phyloP scores from a whole-genome alignment of 2,888 invertebrate species.

The Macaria liturata region DNA sequence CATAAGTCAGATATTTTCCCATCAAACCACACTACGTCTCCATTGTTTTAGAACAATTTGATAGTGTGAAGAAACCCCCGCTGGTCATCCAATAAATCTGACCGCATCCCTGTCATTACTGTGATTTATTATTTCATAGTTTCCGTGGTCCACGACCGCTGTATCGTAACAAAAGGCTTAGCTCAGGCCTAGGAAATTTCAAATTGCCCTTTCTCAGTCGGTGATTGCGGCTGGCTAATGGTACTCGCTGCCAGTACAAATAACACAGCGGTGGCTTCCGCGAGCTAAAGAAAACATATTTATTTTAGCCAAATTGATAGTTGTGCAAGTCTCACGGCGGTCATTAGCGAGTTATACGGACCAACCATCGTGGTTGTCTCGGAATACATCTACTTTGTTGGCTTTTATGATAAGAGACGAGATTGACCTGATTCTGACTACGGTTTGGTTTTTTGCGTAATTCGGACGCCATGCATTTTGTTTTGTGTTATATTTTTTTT shows the following conservation, averaged over 20 bases:
- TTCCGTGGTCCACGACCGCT: conserved; percentile 61
- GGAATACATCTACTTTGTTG: conserved; percentile 32
- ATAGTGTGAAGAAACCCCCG: conserved; percentile 8
- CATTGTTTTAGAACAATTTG: background rate
- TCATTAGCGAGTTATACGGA: conserved; percentile 56
- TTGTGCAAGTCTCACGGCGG: conserved; percentile 48
- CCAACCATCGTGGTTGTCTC: conserved; percentile 38
- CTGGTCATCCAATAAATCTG: conserved; percentile 45
- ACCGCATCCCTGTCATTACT: conserved; percentile 53
- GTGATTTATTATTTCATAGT: conserved; percentile 72
- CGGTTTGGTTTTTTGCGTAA: no score
- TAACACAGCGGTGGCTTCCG: conserved; percentile 73
- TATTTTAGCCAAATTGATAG: conserved; percentile 75
- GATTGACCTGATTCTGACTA: no score
- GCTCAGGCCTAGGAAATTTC: conserved; percentile 73
- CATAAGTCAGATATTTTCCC: no score
- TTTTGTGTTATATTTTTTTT: no score
- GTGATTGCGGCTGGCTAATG: conserved; percentile 72
- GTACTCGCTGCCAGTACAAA: conserved; percentile 60
- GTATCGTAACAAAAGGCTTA: conserved; percentile 61
- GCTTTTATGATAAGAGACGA: conserved; percentile 11
- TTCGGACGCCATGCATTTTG: no score
- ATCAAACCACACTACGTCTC: background rate
- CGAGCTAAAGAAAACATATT: conserved; percentile 64
- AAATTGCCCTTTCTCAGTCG: conserved; percentile 73